Evolutionary conservation across 2,797 vertebrate genomes (phyloP).

Genomic region (Lutjanus campechanus): DNA sequence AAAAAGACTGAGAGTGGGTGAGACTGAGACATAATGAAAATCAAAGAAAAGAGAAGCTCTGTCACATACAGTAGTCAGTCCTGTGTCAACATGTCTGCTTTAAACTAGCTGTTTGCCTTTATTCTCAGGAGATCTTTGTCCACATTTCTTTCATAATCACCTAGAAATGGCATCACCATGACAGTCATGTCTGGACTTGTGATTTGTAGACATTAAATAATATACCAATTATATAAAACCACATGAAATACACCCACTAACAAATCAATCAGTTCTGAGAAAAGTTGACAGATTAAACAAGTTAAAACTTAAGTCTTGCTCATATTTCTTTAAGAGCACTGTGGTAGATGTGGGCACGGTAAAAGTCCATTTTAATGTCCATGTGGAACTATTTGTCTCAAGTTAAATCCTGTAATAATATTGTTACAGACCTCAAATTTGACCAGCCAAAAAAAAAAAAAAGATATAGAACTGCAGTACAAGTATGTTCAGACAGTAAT

Average conservation of each 20-base stretch:
- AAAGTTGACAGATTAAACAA: neutral
- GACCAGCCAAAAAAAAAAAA: neutral
- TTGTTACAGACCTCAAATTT: no score
- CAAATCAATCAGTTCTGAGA: neutral
- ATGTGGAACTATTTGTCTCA: no score
- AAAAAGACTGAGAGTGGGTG: neutral
- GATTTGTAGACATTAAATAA: slow-evolving; percentile 16
- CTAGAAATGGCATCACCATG: neutral
- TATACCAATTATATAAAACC: slow-evolving; percentile 9
- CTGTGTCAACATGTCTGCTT: slow-evolving; percentile 9
- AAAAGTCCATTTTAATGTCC: no score
- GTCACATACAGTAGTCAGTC: slow-evolving; percentile 1
- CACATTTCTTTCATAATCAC: slow-evolving; percentile 12
- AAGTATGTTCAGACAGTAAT: no score
- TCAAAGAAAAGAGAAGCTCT: neutral
- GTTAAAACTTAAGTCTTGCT: neutral
- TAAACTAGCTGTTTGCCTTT: neutral
- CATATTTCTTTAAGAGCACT: neutral
- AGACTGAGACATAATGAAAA: slow-evolving; percentile 17
- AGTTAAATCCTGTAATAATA: no score
- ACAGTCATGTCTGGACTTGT: neutral
- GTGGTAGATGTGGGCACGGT: no score
- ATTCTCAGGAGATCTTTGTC: slow-evolving; percentile 7
- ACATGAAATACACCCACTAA: slow-evolving; percentile 3
- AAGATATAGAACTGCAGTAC: no score